Evolutionary conservation across 2,888 invertebrate genomes (phyloP).

Genomic region (Mythimna ferrago): DNA sequence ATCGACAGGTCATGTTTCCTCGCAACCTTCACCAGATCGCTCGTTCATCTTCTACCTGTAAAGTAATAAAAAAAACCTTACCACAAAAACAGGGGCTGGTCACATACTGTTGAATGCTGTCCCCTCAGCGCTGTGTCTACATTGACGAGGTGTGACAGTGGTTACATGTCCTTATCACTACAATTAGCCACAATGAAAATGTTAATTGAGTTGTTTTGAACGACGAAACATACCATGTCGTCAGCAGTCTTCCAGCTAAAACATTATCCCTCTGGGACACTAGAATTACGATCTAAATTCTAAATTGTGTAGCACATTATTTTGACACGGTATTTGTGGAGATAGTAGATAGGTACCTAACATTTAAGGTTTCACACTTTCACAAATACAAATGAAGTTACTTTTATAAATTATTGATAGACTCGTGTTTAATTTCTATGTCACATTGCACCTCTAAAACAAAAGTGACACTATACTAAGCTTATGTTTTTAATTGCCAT

Average conservation of each 20-base stretch:
- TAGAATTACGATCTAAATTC: constrained; percentile 43
- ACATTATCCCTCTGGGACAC: constrained; percentile 66
- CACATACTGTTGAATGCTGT: constrained; percentile 40
- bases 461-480: too few species aligned
- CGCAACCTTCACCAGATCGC: not conserved
- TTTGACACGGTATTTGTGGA: constrained; percentile 9
- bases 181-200: constrained; percentile 81
- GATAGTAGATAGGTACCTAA: not conserved
- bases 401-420: too few species aligned
- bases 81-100: not conserved
- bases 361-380: not conserved
- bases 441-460: too few species aligned
- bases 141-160: constrained; percentile 80
- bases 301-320: constrained; percentile 36
- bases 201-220: constrained; percentile 83
- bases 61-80: not conserved
- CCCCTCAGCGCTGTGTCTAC: constrained; percentile 44
- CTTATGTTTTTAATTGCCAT: too few species aligned
- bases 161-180: constrained; percentile 77
- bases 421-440: too few species aligned
- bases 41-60: too few species aligned
- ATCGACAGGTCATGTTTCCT: not conserved
- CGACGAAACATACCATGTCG: constrained; percentile 74
- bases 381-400: too few species aligned
- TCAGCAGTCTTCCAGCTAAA: constrained; percentile 69